Evolutionary conservation across 2,113 vertebrate genomes (phyloP).

Genomic region (Microcebus ravelobensis): DNA sequence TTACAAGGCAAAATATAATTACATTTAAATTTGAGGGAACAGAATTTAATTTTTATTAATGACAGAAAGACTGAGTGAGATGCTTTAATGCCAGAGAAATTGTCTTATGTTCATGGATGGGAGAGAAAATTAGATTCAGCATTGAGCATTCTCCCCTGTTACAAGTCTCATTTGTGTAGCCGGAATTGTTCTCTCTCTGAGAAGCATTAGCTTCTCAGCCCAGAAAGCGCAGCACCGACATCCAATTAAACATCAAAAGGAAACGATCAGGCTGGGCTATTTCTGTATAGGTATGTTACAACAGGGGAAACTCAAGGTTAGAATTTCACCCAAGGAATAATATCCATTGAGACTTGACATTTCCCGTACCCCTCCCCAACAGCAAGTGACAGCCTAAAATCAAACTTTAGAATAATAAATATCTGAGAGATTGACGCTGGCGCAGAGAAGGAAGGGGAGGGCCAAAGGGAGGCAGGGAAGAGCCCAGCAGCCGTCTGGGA

Average conservation of each 20-base stretch:
- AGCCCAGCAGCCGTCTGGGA: neutral
- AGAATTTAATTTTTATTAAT: conserved; percentile 79
- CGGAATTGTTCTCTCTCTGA: conserved; percentile 76
- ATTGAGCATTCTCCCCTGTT: conserved; percentile 65
- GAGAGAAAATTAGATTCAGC: conserved; percentile 78
- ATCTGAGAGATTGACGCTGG: conserved; percentile 19
- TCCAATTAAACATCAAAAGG: conserved; percentile 84
- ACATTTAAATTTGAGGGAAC: conserved; percentile 70
- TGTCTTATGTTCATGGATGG: conserved; percentile 74
- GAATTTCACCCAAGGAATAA: conserved; percentile 66
- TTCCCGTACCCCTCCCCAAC: conserved; percentile 70
- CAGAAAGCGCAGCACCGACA: conserved; percentile 75
- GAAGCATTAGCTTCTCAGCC: conserved; percentile 74
- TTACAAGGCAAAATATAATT: conserved; percentile 74
- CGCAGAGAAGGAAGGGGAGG: neutral
- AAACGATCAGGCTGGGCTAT: conserved; percentile 69
- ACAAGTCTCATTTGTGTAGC: conserved; percentile 75
- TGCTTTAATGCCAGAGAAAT: conserved; percentile 74
- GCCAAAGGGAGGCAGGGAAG: neutral
- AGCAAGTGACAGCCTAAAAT: conserved; percentile 71
- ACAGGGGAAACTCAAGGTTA: conserved; percentile 51
- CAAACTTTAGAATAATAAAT: conserved; percentile 82
- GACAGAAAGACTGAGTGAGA: conserved; percentile 75
- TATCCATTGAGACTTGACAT: conserved; percentile 74
- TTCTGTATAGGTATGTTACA: conserved; percentile 74